Evolutionary conservation across 2,113 vertebrate species (phyloP), one percentile per base, ranked within the genome.

Genomic region (Cottus gobio): DNA sequence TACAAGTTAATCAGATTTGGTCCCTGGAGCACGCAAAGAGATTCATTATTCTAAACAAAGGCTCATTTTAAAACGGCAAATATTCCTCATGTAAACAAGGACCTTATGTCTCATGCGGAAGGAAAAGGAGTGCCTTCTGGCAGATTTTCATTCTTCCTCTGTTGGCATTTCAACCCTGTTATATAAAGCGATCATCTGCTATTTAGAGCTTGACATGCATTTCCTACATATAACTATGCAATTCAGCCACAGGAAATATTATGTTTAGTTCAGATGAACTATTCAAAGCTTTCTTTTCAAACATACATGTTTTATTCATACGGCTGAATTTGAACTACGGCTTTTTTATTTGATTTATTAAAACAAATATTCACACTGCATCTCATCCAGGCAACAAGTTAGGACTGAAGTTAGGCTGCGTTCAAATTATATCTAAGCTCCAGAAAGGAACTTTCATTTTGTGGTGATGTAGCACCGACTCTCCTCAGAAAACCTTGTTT

Each of bases 1-100:
- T 68, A 66, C 86, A 48, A 78, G 42, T 36, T 84, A 88, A 91
- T 87, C 84, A 90, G 87, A 93, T 90, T 90, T 77, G 64, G 60
- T 82, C 60, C 67, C 58, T 37, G 73, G 18, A 77, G 75, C 77
- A 74, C 69, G 80, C 56, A 57, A 84, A 84, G 74, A 83, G 54
- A 81, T 77, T 83, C 54, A 79, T 90, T 85, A 77, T 72, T 71
- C 39, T 58, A 77, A 90, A 90, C 85, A 90, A 92, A 89, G 76
- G 83, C 28, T 85, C 68, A 75, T 83, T 90, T 87, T 77, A 44
- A 83, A 80, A 77, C 56, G 16, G 61, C 61, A 79, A 62, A 37
- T 28, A 46, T 64, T 87, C 24, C 16, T 26, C 36, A 36, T 28
- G 54, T 78, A 84, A 91, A 89, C 84, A 83, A 86, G 74, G 58